Base-by-base conservation (phyloP, 2,797 vertebrate genomes). In the Micrastur ruficollis region DNA sequence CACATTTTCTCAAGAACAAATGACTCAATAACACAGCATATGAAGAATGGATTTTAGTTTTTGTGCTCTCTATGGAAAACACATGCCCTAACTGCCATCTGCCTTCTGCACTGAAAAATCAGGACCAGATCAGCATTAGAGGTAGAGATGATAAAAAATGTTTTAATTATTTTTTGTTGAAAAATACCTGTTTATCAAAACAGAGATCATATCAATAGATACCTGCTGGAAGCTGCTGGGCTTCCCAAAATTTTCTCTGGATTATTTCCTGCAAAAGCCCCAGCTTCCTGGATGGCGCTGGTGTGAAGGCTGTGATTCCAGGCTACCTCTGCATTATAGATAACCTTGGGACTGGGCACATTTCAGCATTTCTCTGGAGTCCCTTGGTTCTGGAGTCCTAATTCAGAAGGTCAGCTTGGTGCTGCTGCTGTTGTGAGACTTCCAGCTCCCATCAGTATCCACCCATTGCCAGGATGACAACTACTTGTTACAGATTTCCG, bases 71-170 rank as follows among this genome's bases (percentile, higher is more conserved):
- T 46, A 1, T 34, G 20, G 16, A 86, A 74, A 72, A 19, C 5
- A 5, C 0, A 1, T 19, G 47, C 63, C 18, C 20, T 16, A 36
- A 74, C 25, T 56, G 52, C 44, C 1, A 2, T 7, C 38, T n/a
- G 18, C 16, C 26, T 68, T 91, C 71, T 85, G 10, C 38, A 19
- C 40, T 50, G 50, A 70, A 90, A 80, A 80, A 58, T 52, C 17
- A 38, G 23, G 16, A 42, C 14, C 7, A 67, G n/a, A 26, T 72
- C 53, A 40, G 19, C 9, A 16, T 40, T 66, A 34, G 59, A 75
- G 12, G 17, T 5, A 70, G n/a, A 59, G 18, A 70, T 8, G 8
- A 56, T 34, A n/a, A 75, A 71, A 80, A 81, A n/a, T 8, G 8
- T 16, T 62, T 61, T 50, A 50, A 31, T 79, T 1, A 2, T 27